A percentile compares a stretch with the other conserved stretches of the same genome.
phyloP scores from a whole-genome alignment of 2,797 vertebrate genomes.

The Muscicapa comitata region DNA sequence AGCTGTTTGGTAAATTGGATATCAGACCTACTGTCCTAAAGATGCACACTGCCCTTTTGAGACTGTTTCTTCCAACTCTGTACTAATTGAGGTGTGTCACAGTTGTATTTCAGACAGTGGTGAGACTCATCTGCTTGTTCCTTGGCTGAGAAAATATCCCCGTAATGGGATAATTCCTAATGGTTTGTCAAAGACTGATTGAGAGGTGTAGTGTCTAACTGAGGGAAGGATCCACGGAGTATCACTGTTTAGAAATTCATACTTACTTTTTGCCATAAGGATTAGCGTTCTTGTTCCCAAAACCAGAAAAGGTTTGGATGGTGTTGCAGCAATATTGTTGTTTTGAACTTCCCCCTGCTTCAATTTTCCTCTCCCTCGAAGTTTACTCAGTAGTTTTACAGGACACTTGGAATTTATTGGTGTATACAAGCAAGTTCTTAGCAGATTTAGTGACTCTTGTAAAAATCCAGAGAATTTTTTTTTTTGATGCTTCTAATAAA shows the following conservation, averaged over 20 bases:
- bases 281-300: background rate
- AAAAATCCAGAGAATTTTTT: background rate
- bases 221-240: background rate
- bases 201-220: background rate
- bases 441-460: background rate
- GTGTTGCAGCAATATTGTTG: background rate
- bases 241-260: background rate
- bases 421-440: background rate
- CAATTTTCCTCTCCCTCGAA: background rate
- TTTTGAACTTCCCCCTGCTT: background rate
- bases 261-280: background rate
- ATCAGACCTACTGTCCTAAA: background rate
- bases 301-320: background rate
- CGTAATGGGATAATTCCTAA: background rate
- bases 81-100: background rate
- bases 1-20: background rate
- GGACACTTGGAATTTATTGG: background rate
- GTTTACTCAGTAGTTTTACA: background rate
- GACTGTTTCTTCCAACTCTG: background rate
- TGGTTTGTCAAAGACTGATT: background rate
- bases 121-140: background rate
- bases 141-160: background rate
- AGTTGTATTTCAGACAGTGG: background rate
- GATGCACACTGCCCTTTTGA: background rate
- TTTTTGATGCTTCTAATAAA: background rate